Evolutionary conservation across 2,888 invertebrate genomes (phyloP).

Genomic region (Craniophora ligustri): DNA sequence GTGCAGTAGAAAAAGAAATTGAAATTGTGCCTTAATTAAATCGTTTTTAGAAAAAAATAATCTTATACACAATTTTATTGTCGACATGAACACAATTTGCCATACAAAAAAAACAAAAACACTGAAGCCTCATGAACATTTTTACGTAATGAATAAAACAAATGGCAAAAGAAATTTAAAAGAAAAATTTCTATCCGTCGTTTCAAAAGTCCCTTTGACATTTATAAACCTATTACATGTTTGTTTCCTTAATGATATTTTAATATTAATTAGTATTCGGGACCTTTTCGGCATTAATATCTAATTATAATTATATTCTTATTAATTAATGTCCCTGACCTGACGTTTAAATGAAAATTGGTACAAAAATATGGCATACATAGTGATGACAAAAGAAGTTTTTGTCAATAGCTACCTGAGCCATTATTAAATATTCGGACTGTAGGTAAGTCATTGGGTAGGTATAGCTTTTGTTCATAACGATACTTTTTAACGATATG

Average conservation of each 20-base stretch:
- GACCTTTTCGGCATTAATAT: conserved; percentile 10
- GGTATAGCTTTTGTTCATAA: too few species aligned
- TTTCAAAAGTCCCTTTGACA: conserved; percentile 13
- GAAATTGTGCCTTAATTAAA: too few species aligned
- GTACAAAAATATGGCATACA: conserved; percentile 13
- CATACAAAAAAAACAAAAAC: too few species aligned
- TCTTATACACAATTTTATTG: too few species aligned
- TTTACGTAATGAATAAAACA: neutral
- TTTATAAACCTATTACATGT: conserved; percentile 24
- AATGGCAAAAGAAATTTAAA: neutral
- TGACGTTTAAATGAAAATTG: neutral
- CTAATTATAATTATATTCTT: conserved; percentile 6
- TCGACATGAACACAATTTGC: too few species aligned
- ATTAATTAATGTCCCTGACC: neutral
- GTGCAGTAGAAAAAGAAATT: too few species aligned
- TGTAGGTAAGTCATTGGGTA: conserved; percentile 15
- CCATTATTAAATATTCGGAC: conserved; percentile 32
- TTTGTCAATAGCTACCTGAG: conserved; percentile 26
- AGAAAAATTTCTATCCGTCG: conserved; percentile 9
- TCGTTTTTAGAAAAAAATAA: too few species aligned
- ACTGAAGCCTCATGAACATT: neutral
- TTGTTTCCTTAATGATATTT: conserved; percentile 21
- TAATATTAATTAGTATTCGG: conserved; percentile 16
- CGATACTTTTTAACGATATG: too few species aligned
- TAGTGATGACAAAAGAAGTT: conserved; percentile 47